Base-by-base conservation (phyloP, 2,888 invertebrate genomes). In the Smittia sp. region DNA sequence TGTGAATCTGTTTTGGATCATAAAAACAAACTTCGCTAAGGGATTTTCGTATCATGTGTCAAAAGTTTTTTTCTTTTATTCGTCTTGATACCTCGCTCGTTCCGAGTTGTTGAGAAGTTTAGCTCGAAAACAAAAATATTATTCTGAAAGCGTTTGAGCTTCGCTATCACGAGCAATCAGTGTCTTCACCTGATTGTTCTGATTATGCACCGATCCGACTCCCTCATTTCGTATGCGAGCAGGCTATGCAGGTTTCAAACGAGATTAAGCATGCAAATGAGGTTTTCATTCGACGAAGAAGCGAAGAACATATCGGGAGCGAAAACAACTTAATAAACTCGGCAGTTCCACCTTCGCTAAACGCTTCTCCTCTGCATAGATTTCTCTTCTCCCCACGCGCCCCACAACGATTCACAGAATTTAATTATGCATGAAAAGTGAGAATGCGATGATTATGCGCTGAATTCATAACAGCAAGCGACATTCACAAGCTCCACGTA, bases 261-360 rank as follows among this genome's bases (percentile, higher is more conserved):
- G 39, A 22, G 20, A 67, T 67, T 69, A 69, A 46, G 69, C 54
- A 69, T 69, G 69, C 69, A 54, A 69, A 69, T 54, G 46, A 24
- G 24, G 27, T 69, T 69, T 69, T 69, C 41, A 69, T 69, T 52
- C 69, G 22, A 58, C 7, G 22, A 22, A 46, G 46, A 46, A 46
- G 32, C 32, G 9, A 9, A 46, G 46, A 46, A 46, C 46, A 46
- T 46, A 15, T 46, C 15, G 11, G 32, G 46, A 46, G 15, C n/a
- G 46, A 63, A 25, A 27, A 25, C 20, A 63, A 63, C 63, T 63
- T 63, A 24, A 63, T 63, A 63, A 63, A 63, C 15, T 32, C 32
- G 2, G 13, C 22, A 7, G 24, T 58, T 24, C 15, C 32, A 32
- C 46, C 15, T 46, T 46, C 46, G 46, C 7, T 9, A 58, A 58